Conservation (phyloP, 2,888 invertebrate species). For the Drosophila prolongata region DNA sequence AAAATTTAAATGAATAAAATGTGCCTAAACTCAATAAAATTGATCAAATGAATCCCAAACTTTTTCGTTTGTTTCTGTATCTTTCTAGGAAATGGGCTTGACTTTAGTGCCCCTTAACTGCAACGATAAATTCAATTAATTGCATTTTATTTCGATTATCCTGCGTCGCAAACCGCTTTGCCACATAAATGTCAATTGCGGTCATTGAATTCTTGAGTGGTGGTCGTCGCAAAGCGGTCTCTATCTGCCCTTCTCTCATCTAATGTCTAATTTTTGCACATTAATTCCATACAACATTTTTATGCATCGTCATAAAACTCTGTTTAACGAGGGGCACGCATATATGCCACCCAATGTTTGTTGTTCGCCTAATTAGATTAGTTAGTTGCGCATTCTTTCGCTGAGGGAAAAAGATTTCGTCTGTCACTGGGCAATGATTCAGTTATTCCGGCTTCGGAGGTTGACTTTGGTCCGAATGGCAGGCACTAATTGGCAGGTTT, state of each 20-base stretch:
- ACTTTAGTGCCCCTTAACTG: conserved; percentile 61
- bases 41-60: background rate
- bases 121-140: conserved; percentile 80
- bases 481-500: conserved; percentile 25
- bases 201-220: conserved; percentile 62
- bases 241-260: conserved; percentile 27
- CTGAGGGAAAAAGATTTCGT: conserved; percentile 26
- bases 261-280: conserved; percentile 76
- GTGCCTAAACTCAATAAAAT: background rate
- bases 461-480: conserved; percentile 23
- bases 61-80: background rate
- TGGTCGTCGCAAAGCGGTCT: conserved; percentile 5
- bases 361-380: conserved; percentile 76
- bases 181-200: conserved; percentile 70
- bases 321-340: conserved; percentile 62
- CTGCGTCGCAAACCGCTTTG: conserved; percentile 9
- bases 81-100: background rate
- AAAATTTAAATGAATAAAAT: no score
- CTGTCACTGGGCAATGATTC: conserved; percentile 37
- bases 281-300: conserved; percentile 78
- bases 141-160: conserved; percentile 78
- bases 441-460: conserved; percentile 7
- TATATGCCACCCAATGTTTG: conserved; percentile 13
- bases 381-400: conserved; percentile 61
- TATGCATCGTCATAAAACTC: conserved; percentile 80